Base-by-base conservation (phyloP, 2,797 vertebrate species). In the Clarias pachynema region DNA sequence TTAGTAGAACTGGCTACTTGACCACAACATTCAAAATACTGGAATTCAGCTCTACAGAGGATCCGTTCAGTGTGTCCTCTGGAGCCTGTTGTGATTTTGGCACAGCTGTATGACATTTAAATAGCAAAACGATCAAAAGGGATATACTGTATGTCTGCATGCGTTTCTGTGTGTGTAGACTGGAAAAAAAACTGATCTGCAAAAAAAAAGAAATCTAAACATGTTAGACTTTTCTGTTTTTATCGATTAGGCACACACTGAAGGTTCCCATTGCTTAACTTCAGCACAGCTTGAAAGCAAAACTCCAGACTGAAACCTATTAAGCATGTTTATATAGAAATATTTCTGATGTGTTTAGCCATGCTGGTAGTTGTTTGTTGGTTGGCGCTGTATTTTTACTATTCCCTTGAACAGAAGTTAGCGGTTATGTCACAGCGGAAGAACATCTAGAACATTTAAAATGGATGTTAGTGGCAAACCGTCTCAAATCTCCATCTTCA, bases 31-130 rank as follows among this genome's bases (percentile, higher is more conserved):
- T 24, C 44, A 18, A 16, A 29, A 26, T 56, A 1, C 8, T 18
- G 26, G 7, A 73, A 56, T 18, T 56, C n/a, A 31, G n/a, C 73
- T 20, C 56, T 57, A 16, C 22, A 40, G 31, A 62, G 75, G 75
- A 62, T 60, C 5, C 5, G 44, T 63, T 63, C 31, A 40, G 24
- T 26, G 59, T 56, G n/a, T 74, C 4, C 16, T 60, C 40, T 62
- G n/a, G 18, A 68, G 79, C 49, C 31, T 60, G 24, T 6, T 79
- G 66, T 44, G 53, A 24, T 74, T 75, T 65, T 57, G 59, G 40
- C 10, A 29, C 24, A 10, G 29, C 24, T 57, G n/a, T 44, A 44
- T 73, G 68, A 81, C 68, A 73, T 81, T 81, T 85, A 53, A 81
- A 85, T 18, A 73, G 57, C 56, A 29, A 72, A 85, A 80, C 10